A percentile compares a stretch with the other conserved stretches of the same genome.
phyloP scores from a whole-genome alignment of 2,797 vertebrate species.

The Champsocephalus gunnari region DNA sequence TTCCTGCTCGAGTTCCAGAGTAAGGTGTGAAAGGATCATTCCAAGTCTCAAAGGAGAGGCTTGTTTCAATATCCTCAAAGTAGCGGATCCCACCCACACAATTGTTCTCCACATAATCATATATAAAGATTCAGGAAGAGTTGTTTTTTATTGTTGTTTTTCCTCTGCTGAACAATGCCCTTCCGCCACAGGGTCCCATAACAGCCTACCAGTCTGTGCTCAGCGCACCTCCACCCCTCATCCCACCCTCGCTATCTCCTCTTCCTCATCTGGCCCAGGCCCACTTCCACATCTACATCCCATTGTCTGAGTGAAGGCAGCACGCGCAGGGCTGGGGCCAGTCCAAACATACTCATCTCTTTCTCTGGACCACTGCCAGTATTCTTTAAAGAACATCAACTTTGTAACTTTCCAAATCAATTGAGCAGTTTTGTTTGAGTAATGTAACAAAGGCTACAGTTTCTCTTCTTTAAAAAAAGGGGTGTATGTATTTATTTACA shows the following conservation, averaged over 20 bases:
- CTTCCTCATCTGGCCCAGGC: slow-evolving; percentile 85
- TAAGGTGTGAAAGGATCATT: slow-evolving; percentile 88
- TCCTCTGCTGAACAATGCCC: slow-evolving; percentile 87
- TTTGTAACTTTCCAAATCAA: slow-evolving; percentile 72
- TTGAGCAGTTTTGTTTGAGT: slow-evolving; percentile 70
- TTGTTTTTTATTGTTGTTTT: slow-evolving; percentile 88
- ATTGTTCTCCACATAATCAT: slow-evolving; percentile 87
- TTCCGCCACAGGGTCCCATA: slow-evolving; percentile 86
- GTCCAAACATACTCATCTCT: slow-evolving; percentile 85
- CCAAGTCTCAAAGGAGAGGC: slow-evolving; percentile 82
- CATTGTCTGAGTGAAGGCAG: slow-evolving; percentile 85
- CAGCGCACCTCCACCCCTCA: slow-evolving; percentile 82
- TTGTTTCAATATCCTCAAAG: slow-evolving; percentile 85
- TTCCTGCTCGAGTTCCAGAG: slow-evolving; percentile 81
- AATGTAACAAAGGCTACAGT: slow-evolving; percentile 48
- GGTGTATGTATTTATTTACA: no score
- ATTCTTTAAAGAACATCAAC: slow-evolving; percentile 77
- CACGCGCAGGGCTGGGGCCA: slow-evolving; percentile 83
- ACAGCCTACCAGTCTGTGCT: slow-evolving; percentile 79
- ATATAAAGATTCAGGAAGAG: slow-evolving; percentile 88
- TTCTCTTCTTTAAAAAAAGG: neutral
- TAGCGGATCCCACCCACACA: slow-evolving; percentile 79
- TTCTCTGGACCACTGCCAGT: slow-evolving; percentile 79
- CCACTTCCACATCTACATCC: slow-evolving; percentile 85
- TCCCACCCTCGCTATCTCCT: slow-evolving; percentile 84